Percentiles rank a stretch among this genome's conserved stretches.
Conservation (phyloP, 1,140 invertebrate genomes). For the Venustaconcha ellipsiformis region DNA sequence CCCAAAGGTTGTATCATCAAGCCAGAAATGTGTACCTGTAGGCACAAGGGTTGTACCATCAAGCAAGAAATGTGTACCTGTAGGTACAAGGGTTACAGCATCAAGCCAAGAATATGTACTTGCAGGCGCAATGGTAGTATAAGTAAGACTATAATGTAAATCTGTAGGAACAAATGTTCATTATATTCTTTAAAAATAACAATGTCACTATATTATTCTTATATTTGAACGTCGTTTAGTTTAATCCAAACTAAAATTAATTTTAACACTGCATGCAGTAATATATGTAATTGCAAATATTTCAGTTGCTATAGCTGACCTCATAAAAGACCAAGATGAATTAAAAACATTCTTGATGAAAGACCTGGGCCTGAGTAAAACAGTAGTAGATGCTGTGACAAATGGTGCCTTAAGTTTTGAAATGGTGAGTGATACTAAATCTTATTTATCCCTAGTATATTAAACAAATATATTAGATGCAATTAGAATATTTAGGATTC, state of each 20-base stretch:
- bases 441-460: too few species aligned
- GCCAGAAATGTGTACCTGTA: too few species aligned
- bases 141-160: too few species aligned
- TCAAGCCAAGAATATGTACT: neutral
- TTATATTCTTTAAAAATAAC: neutral
- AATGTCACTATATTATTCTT: neutral
- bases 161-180: neutral
- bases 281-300: slow-evolving; percentile 1
- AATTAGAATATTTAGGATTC: too few species aligned
- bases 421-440: slow-evolving; percentile 31
- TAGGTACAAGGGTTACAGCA: neutral
- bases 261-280: neutral
- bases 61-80: neutral
- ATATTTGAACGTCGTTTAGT: neutral
- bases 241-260: too few species aligned
- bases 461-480: too few species aligned
- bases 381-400: slow-evolving; percentile 43
- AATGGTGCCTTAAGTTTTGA: slow-evolving; percentile 39
- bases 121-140: too few species aligned
- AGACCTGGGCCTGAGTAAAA: slow-evolving; percentile 31
- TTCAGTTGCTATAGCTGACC: slow-evolving; percentile 51
- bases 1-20: neutral
- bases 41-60: neutral
- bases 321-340: slow-evolving; percentile 40
- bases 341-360: slow-evolving; percentile 45